Percentiles rank a stretch among this genome's conserved stretches.
These are phyloP conservation scores for Acanthopagrus latus DNA, from an alignment of 2,797 vertebrate genomes.

Conservation along the genomic window DNA sequence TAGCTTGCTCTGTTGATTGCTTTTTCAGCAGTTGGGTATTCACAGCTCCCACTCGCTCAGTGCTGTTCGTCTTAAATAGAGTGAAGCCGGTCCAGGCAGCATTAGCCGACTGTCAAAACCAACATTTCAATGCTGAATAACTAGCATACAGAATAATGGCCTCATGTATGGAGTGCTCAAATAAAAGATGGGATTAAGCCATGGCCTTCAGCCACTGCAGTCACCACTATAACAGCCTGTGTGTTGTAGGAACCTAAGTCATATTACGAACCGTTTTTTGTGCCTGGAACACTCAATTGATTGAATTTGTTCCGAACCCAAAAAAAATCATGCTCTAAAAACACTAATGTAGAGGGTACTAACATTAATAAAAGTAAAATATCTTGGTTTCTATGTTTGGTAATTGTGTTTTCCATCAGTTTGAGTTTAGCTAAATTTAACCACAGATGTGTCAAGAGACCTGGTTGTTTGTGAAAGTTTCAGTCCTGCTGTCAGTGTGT, in stretches of 20 bases:
- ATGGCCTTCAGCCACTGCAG: neutral
- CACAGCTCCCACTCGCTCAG: neutral
- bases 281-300: neutral
- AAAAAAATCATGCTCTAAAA: fast-evolving
- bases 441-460: neutral
- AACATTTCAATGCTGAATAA: neutral
- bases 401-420: neutral
- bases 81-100: neutral
- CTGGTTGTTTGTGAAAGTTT: neutral
- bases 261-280: neutral
- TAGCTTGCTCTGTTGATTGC: neutral
- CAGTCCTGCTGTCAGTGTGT: conserved; percentile 16
- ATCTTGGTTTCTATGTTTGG: neutral
- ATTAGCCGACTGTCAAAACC: neutral
- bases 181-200: neutral
- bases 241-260: neutral
- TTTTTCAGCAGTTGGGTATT: neutral
- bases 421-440: conserved; percentile 13
- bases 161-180: neutral
- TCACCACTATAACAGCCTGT: neutral
- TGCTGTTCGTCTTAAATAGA: neutral
- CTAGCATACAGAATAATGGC: too few species aligned
- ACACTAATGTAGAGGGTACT: neutral
- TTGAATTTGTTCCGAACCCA: too few species aligned
- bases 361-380: neutral